Conservation (phyloP, 2,797 vertebrate species). For the Ataeniobius toweri region DNA sequence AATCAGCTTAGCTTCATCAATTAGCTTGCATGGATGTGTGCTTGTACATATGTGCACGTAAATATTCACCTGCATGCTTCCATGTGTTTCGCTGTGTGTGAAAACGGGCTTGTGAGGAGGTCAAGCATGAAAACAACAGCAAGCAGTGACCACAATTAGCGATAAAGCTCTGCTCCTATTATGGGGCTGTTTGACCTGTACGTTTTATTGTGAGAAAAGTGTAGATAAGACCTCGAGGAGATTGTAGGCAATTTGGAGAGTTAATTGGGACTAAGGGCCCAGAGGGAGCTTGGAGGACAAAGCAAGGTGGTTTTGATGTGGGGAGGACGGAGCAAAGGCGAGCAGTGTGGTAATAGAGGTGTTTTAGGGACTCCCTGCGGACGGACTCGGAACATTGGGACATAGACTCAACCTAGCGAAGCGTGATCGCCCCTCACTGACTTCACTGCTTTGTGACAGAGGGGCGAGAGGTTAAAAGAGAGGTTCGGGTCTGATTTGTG, state of each 20-base stretch:
- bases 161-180: constrained; percentile 57
- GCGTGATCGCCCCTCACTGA: constrained; percentile 54
- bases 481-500: constrained; percentile 3
- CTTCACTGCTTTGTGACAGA: constrained; percentile 39
- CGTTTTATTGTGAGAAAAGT: constrained; percentile 72
- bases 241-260: constrained; percentile 28
- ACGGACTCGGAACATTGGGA: constrained; percentile 68
- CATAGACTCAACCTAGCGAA: constrained; percentile 56
- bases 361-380: constrained; percentile 65
- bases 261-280: constrained; percentile 31
- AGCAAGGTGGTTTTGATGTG: constrained; percentile 20
- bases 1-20: constrained; percentile 13
- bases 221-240: constrained; percentile 63
- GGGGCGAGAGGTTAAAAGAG: constrained; percentile 5
- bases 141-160: constrained; percentile 64
- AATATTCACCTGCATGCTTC: constrained; percentile 32
- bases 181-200: constrained; percentile 59
- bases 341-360: constrained; percentile 71
- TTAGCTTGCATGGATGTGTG: neutral
- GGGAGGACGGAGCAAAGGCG: constrained; percentile 15
- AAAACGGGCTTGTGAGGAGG: constrained; percentile 57
- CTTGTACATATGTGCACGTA: constrained; percentile 4
- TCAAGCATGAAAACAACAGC: constrained; percentile 62
- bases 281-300: constrained; percentile 4
- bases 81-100: constrained; percentile 56